Conservation (phyloP, 1,140 invertebrate genomes). For the Octopus sinensis region DNA sequence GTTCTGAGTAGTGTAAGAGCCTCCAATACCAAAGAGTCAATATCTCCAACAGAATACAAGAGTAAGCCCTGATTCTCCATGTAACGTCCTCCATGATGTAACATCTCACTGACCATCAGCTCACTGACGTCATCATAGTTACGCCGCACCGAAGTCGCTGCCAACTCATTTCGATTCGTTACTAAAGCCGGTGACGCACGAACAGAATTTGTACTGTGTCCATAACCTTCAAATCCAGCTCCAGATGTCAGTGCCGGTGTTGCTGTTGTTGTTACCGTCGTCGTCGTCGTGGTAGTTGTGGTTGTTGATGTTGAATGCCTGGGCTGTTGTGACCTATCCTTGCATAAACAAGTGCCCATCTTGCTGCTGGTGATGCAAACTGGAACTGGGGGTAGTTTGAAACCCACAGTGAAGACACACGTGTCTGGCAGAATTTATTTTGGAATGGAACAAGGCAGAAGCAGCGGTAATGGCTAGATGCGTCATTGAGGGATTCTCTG, state of each 20-base stretch:
- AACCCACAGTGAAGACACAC: not conserved
- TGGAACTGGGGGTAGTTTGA: not conserved
- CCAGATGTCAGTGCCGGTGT: not conserved
- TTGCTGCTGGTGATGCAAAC: not conserved
- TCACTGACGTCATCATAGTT: not conserved
- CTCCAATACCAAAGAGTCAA: slow-evolving; percentile 69
- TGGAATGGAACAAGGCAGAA: not conserved
- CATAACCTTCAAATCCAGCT: not conserved
- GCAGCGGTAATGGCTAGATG: not conserved
- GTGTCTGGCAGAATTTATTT: not conserved
- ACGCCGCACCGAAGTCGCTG: not conserved
- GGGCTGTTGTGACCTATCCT: slow-evolving; percentile 31
- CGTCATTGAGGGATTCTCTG: slow-evolving; percentile 7
- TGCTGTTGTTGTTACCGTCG: not conserved
- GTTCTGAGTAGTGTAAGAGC: slow-evolving; percentile 75
- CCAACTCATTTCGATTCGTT: not conserved
- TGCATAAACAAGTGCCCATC: slow-evolving; percentile 49
- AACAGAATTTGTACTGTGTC: not conserved
- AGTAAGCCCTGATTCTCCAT: slow-evolving; percentile 7
- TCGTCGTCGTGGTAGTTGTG: not conserved
- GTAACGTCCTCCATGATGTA: not conserved
- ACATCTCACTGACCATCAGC: not conserved
- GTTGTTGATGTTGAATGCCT: not conserved
- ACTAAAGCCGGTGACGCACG: not conserved
- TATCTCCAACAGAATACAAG: slow-evolving; percentile 5